Conservation (phyloP, 1,140 invertebrate species). For the Melanaphis sacchari region DNA sequence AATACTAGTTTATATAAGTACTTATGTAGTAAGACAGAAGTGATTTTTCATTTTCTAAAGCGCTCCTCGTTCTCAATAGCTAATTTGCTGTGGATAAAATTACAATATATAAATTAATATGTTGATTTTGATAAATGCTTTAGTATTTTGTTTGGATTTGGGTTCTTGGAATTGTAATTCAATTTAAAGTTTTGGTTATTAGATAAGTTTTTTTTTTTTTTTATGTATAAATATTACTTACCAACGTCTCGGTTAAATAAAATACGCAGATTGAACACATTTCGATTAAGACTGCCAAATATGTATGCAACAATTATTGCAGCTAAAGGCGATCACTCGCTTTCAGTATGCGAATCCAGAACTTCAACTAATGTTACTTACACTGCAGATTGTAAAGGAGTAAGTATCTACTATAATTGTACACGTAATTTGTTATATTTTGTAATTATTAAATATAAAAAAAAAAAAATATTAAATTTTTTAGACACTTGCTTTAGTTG, state of each 20-base stretch:
- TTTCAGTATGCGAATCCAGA: neutral
- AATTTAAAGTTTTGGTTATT: neutral
- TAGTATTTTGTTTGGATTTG: neutral
- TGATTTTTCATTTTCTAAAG: no score
- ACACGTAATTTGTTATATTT: neutral
- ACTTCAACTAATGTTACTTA: neutral
- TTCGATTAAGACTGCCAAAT: slow-evolving; percentile 23
- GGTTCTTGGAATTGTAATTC: neutral
- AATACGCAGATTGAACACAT: slow-evolving; percentile 4
- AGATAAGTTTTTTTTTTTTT: neutral
- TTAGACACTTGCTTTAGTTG: neutral
- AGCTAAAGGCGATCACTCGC: neutral
- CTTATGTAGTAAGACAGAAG: no score
- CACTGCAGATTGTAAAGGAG: neutral
- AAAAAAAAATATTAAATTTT: neutral
- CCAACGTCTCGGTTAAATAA: neutral
- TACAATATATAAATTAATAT: neutral
- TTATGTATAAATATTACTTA: neutral
- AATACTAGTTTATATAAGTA: no score
- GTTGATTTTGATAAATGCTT: neutral
- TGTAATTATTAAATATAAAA: neutral
- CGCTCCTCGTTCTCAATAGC: no score
- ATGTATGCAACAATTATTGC: slow-evolving; percentile 28
- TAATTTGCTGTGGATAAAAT: neutral
- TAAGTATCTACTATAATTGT: neutral